These are phyloP conservation scores for Paelopatides confundens DNA, from an alignment of 53 echinoderm and acorn worm genomes.

Conservation along the genomic window DNA sequence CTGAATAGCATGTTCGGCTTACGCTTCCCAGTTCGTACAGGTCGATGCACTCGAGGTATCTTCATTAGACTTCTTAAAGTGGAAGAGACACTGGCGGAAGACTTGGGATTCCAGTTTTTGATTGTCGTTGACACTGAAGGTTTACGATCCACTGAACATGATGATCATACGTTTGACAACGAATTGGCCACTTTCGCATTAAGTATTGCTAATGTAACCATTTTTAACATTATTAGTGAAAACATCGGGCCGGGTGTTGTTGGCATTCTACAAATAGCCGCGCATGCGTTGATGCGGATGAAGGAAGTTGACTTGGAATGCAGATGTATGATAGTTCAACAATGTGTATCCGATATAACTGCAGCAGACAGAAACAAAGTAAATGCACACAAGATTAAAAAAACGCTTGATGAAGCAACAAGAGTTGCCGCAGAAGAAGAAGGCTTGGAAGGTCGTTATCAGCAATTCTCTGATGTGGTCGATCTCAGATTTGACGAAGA, in stretches of 20 bases:
- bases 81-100: not conserved
- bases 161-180: constrained; percentile 21
- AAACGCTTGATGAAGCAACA: constrained; percentile 4
- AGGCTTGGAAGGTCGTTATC: not conserved
- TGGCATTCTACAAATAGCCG: constrained; percentile 23
- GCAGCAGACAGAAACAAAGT: constrained; percentile 6
- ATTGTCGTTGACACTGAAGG: constrained; percentile 34
- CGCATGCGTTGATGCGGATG: constrained; percentile 33
- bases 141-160: constrained; percentile 7
- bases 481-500: constrained; percentile 9
- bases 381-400: not conserved
- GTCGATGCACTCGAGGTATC: constrained; percentile 15
- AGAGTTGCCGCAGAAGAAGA: constrained; percentile 9
- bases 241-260: not conserved
- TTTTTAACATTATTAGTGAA: constrained; percentile 15
- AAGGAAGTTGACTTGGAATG: constrained; percentile 27
- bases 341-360: constrained; percentile 13
- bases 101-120: not conserved
- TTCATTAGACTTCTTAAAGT: not conserved
- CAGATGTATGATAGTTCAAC: not conserved
- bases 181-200: constrained; percentile 19
- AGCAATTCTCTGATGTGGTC: constrained; percentile 21
- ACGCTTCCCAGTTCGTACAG: constrained; percentile 16
- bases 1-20: constrained; percentile 31
- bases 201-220: constrained; percentile 4